Evolutionary conservation across 2,113 vertebrate species (phyloP).

Genomic region (Coptodon bakossiorum): DNA sequence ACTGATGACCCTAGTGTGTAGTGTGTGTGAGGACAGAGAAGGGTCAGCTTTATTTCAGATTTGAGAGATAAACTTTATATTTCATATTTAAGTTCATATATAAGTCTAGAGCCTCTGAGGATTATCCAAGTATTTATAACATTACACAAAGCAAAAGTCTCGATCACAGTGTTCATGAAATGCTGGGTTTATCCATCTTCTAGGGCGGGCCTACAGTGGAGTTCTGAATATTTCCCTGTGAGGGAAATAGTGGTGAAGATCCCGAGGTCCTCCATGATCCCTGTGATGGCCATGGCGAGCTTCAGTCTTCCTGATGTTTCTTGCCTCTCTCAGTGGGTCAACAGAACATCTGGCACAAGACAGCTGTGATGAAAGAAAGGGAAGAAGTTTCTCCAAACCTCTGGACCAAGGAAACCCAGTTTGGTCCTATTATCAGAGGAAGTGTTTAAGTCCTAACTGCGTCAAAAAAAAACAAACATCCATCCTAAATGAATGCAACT

Average conservation of each 20-base stretch:
- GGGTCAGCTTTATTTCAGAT: not conserved
- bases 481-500: not conserved
- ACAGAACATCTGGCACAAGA: not conserved
- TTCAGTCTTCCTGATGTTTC: not conserved
- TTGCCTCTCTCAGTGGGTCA: not conserved
- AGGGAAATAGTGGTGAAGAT: not conserved
- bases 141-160: not conserved
- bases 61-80: not conserved
- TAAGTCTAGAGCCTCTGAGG: not conserved
- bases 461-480: not conserved
- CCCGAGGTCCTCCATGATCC: not conserved
- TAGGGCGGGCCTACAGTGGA: accelerated
- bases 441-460: not conserved
- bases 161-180: not conserved
- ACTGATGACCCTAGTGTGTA: not conserved
- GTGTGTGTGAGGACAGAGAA: not conserved
- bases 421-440: not conserved
- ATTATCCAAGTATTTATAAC: not conserved
- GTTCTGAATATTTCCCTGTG: not conserved
- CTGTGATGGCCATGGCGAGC: not conserved
- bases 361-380: not conserved
- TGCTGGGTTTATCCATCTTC: not conserved
- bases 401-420: not conserved
- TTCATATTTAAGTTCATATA: not conserved
- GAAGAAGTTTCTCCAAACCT: not conserved